Percentiles rank a stretch among this genome's conserved stretches.
Evolutionary conservation across 2,797 vertebrate species (phyloP).

Genomic region (Adrianichthys oophorus): DNA sequence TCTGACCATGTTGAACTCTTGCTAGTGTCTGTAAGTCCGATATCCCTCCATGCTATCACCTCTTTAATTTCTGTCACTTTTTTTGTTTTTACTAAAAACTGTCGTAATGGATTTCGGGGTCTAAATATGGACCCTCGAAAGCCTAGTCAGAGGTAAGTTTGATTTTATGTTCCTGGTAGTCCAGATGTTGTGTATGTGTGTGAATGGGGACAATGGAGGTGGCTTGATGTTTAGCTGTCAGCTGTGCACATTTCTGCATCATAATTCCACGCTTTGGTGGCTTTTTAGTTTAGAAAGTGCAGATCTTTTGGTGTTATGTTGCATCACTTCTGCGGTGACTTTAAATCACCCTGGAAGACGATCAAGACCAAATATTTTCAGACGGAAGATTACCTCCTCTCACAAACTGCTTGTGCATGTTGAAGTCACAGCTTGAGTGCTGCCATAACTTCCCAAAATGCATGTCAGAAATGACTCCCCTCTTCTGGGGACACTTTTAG

Average conservation of each 20-base stretch:
- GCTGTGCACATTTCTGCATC: conserved; percentile 9
- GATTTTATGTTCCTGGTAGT: conserved; percentile 49
- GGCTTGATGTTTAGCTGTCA: conserved; percentile 35
- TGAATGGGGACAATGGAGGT: conserved; percentile 18
- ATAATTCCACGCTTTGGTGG: conserved; percentile 19
- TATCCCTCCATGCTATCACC: conserved; percentile 35
- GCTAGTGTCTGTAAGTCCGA: conserved; percentile 32
- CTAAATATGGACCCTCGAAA: conserved; percentile 64
- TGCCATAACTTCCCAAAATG: conserved; percentile 6
- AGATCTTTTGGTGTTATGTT: background rate
- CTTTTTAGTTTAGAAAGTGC: conserved; percentile 5
- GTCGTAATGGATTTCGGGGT: conserved; percentile 64
- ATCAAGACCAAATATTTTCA: background rate
- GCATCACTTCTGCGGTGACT: conserved; percentile 15
- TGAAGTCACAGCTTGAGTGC: background rate
- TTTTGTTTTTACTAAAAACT: conserved; percentile 67
- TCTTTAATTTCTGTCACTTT: conserved; percentile 69
- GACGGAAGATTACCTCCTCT: background rate
- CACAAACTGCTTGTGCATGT: conserved; percentile 2
- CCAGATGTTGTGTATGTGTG: conserved; percentile 32
- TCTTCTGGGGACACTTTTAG: conserved; percentile 6
- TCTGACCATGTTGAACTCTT: conserved; percentile 2
- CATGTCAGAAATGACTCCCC: conserved; percentile 7
- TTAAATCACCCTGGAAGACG: background rate
- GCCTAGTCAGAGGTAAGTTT: conserved; percentile 79